These are phyloP conservation scores for Ephialtes manifestator DNA, from an alignment of 2,888 invertebrate species.

Conservation along the genomic window DNA sequence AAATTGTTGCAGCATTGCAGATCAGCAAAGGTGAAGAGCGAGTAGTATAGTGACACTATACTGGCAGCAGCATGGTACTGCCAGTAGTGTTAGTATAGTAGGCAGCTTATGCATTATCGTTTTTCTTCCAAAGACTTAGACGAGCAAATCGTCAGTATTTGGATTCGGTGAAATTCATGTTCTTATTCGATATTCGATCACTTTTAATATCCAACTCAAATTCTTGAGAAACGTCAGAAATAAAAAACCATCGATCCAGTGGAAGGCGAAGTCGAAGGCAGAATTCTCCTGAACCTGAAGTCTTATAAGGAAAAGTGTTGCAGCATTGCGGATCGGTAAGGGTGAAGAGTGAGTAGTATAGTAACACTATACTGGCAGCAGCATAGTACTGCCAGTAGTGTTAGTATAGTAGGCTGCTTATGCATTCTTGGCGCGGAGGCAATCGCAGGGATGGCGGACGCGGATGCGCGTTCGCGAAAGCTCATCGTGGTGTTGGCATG, in stretches of 20 bases:
- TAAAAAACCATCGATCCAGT: neutral
- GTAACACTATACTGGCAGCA: neutral
- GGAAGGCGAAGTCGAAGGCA: neutral
- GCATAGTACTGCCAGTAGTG: conserved; percentile 8
- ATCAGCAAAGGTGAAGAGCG: conserved; percentile 71
- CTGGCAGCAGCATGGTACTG: too few relatives aligned
- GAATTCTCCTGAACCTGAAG: conserved; percentile 1
- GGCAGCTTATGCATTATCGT: too few relatives aligned
- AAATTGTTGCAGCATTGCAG: too few relatives aligned
- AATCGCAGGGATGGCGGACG: conserved; percentile 80
- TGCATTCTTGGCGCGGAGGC: conserved; percentile 84
- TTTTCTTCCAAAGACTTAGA: conserved; percentile 51
- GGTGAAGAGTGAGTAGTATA: conserved; percentile 43
- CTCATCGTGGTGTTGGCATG: conserved; percentile 71
- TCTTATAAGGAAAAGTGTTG: conserved; percentile 52
- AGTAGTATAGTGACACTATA: too few relatives aligned
- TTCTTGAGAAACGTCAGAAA: neutral
- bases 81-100: too few relatives aligned
- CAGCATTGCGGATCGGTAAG: conserved; percentile 77
- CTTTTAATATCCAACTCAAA: neutral
- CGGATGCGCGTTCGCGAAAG: conserved; percentile 59
- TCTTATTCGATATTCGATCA: neutral
- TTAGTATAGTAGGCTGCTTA: conserved; percentile 76
- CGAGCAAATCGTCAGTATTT: neutral
- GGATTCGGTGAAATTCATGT: neutral